Conservation (phyloP, 2,113 vertebrate species). For the Podiceps cristatus region DNA sequence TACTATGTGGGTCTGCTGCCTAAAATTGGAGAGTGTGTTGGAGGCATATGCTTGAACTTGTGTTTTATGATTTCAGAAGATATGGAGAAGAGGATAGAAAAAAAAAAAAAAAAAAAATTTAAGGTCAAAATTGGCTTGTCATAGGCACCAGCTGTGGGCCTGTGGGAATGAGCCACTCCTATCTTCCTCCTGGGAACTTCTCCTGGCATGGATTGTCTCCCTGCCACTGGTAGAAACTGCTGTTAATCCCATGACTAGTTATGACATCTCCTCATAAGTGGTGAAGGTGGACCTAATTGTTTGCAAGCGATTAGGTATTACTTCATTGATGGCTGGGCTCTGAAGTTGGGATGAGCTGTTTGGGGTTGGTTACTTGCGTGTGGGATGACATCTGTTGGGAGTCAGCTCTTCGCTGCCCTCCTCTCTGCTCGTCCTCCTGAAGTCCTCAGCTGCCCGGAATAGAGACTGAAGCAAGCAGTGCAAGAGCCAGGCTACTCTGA, state of each 20-base stretch:
- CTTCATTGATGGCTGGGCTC: not conserved
- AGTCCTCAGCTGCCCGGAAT: not conserved
- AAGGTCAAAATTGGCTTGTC: not conserved
- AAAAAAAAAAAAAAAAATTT: no score
- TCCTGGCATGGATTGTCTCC: not conserved
- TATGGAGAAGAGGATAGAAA: not conserved
- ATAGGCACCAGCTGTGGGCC: not conserved
- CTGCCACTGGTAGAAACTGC: not conserved
- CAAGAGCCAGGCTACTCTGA: not conserved
- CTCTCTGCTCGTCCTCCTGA: not conserved
- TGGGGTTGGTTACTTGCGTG: not conserved
- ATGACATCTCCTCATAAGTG: fast-evolving
- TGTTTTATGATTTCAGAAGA: not conserved
- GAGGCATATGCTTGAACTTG: not conserved
- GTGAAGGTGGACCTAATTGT: not conserved
- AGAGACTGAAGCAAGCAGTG: not conserved
- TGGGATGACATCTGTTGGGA: not conserved
- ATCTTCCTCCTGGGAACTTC: not conserved
- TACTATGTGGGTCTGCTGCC: not conserved
- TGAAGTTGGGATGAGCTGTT: not conserved
- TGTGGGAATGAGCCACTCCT: not conserved
- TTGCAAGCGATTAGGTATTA: not conserved
- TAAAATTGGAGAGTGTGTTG: not conserved
- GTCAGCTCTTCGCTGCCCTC: not conserved
- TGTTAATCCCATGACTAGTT: not conserved